Evolutionary conservation across 2,113 vertebrate species (phyloP).

Genomic region (Arizona elegans): DNA sequence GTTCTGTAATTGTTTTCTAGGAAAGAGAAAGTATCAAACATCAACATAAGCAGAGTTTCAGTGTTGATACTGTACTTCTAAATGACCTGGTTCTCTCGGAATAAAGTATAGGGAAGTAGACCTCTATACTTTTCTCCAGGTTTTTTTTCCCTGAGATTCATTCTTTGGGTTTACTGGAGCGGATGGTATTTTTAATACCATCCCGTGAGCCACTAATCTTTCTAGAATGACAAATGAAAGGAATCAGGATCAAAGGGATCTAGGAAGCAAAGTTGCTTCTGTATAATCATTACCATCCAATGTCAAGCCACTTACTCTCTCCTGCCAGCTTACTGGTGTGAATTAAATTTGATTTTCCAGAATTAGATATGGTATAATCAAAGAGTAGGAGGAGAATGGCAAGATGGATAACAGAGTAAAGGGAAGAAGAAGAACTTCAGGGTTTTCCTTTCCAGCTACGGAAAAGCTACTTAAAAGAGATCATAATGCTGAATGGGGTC

Average conservation of each 20-base stretch:
- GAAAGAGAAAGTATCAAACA: neutral
- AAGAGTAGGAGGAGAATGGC: neutral
- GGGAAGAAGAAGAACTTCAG: neutral
- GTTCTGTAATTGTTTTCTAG: neutral
- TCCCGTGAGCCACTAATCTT: neutral
- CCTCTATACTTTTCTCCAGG: neutral
- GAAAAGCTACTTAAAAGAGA: neutral
- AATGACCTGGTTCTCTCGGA: neutral
- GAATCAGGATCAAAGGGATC: neutral
- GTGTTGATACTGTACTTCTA: neutral
- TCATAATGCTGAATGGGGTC: neutral
- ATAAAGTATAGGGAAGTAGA: neutral
- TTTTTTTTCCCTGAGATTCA: neutral
- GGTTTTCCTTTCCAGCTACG: neutral
- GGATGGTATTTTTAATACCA: neutral
- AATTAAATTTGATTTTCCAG: neutral
- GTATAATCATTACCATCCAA: neutral
- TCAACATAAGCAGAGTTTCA: neutral
- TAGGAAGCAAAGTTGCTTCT: neutral
- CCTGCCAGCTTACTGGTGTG: fast-evolving
- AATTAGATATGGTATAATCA: neutral
- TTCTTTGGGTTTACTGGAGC: neutral
- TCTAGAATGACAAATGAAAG: neutral
- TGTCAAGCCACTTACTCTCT: neutral
- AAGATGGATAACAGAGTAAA: neutral